Evolutionary conservation across 2,797 vertebrate species (phyloP), one percentile per base, ranked within the genome.

Genomic region (Anguilla obscura): DNA sequence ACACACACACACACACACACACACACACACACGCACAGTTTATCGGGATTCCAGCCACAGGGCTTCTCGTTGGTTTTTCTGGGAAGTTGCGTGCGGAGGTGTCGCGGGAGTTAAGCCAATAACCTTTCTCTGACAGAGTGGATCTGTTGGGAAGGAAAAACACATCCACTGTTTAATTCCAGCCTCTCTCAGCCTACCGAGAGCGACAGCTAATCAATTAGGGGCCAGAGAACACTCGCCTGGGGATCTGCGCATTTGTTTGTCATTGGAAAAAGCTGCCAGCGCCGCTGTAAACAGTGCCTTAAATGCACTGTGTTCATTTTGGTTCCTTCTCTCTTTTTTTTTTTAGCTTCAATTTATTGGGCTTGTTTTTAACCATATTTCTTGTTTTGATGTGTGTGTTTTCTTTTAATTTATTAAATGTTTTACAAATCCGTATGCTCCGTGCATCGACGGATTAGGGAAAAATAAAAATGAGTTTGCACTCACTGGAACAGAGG

Each of bases 81-180:
- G 56, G 76, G 40, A 45, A 82, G n/a, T 54, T 69, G 5, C 3
- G 40, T 18, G 69, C 7, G 58, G 85, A 80, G 40, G 85, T 36
- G 56, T 18, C 60, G 40, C 33, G 76, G 74, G 85, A 86, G 71
- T 80, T n/a, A 45, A 88, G 85, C 88, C 87, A 80, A 86, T 80
- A 86, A 80, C 84, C 87, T 63, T 88, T 50, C 54, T 30, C 71
- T 86, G 87, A 66, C 74, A 45, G 84, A 69, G 85, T 83, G 58
- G 56, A 71, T 66, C 71, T 82, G 69, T 52, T 71, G 40, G 87
- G 54, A 36, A 52, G 30, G 85, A 80, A 58, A 86, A 86, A 83
- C 85, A 71, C 88, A 56, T 63, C 33, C 74, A 12, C 85, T 86
- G 8, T 88, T 88, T 88, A 86, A 83, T 88, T 82, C 54, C 21